Percentiles rank a stretch among this genome's conserved stretches.
These are phyloP conservation scores for Asbolus verrucosus DNA, from an alignment of 1,140 invertebrate genomes.

Conservation along the genomic window DNA sequence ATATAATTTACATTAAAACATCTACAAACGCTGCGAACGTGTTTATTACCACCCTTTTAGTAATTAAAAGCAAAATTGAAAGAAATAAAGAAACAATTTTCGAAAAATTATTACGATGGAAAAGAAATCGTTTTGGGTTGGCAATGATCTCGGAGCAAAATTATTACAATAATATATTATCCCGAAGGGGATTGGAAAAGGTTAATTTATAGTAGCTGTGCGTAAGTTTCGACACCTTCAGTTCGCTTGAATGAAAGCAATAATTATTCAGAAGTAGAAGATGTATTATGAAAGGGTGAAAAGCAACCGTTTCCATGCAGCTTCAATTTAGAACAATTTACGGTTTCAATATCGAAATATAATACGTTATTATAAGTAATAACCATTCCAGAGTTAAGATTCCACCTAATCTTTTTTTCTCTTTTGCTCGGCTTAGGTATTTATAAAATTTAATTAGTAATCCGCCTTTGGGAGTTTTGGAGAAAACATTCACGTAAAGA, in stretches of 20 bases:
- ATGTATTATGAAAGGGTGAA: constrained; percentile 28
- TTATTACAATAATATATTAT: neutral
- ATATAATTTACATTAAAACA: too few relatives aligned
- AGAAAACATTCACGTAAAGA: constrained; percentile 27
- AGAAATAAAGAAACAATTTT: too few relatives aligned
- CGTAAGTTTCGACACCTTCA: constrained; percentile 23
- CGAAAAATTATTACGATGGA: too few relatives aligned
- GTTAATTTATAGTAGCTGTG: constrained; percentile 29
- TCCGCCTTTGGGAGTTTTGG: constrained; percentile 16
- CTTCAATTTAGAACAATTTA: constrained; percentile 28
- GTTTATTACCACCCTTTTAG: too few relatives aligned
- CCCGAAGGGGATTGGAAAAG: constrained; percentile 3
- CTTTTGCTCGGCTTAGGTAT: constrained; percentile 2
- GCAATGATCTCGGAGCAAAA: too few relatives aligned
- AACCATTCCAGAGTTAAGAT: too few relatives aligned
- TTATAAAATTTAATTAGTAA: constrained; percentile 38
- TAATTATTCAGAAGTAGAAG: constrained; percentile 29
- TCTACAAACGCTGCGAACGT: too few relatives aligned
- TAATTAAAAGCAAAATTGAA: too few relatives aligned
- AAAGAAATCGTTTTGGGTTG: too few relatives aligned
- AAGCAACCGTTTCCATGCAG: constrained; percentile 1
- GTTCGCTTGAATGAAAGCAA: constrained; percentile 26
- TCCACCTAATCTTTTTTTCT: constrained; percentile 11
- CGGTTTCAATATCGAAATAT: neutral
- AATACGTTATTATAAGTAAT: too few relatives aligned